These are phyloP conservation scores for Lymantria dispar DNA, from an alignment of 2,888 invertebrate genomes.

Conservation along the genomic window DNA sequence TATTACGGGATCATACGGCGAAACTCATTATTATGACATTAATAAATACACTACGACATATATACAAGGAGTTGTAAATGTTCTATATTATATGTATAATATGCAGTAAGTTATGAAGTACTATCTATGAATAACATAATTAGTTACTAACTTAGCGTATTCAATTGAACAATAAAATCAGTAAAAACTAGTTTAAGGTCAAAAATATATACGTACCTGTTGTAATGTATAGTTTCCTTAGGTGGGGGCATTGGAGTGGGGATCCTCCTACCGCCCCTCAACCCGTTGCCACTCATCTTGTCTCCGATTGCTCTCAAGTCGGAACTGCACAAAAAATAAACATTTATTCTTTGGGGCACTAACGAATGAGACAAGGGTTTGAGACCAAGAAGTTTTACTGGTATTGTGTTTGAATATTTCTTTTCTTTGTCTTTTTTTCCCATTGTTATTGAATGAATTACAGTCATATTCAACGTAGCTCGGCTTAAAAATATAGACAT, in stretches of 20 bases:
- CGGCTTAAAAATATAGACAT: too few species aligned
- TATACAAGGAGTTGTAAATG: too few species aligned
- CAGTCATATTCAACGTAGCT: too few species aligned
- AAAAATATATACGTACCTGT: constrained; percentile 31
- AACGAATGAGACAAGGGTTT: constrained; percentile 46
- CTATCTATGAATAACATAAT: too few species aligned
- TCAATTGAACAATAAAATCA: not conserved
- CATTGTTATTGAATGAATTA: too few species aligned
- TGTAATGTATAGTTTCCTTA: constrained; percentile 37
- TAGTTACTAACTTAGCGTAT: not conserved
- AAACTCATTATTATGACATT: too few species aligned
- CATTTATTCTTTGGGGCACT: constrained; percentile 38
- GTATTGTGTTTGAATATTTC: too few species aligned
- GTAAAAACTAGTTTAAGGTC: not conserved
- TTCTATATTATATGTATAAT: too few species aligned
- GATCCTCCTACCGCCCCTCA: constrained; percentile 65
- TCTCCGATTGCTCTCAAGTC: constrained; percentile 43
- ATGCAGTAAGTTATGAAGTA: too few species aligned
- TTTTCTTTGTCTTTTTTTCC: too few species aligned
- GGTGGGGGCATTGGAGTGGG: constrained; percentile 77
- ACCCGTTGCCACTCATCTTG: constrained; percentile 58
- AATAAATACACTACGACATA: too few species aligned
- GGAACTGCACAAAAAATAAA: constrained; percentile 46
- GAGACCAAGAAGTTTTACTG: not conserved
- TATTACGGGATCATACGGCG: too few species aligned